These are phyloP conservation scores for Coleophora deauratella DNA, from an alignment of 2,888 invertebrate genomes.

Conservation along the genomic window DNA sequence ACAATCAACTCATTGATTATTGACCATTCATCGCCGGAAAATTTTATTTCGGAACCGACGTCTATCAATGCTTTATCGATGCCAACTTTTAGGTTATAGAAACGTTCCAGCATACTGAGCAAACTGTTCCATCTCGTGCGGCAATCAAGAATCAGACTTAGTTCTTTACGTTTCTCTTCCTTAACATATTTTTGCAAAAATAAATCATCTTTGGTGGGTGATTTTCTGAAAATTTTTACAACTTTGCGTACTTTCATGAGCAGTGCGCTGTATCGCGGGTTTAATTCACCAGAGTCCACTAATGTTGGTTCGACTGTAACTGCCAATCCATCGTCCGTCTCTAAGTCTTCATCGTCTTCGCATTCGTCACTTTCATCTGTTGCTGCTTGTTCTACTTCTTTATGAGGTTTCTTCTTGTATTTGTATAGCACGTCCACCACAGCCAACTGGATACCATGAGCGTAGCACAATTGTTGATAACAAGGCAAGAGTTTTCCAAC, in stretches of 20 bases:
- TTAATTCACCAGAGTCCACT: constrained; percentile 5
- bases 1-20: constrained; percentile 16
- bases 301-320: constrained; percentile 3
- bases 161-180: constrained; percentile 13
- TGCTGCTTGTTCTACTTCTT: constrained; percentile 6
- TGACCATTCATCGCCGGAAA: constrained; percentile 17
- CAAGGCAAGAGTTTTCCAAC: constrained; percentile 13
- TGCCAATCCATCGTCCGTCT: constrained; percentile 1
- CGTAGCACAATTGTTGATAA: constrained; percentile 15
- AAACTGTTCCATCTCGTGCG: constrained; percentile 13
- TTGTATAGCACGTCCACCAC: constrained; percentile 14
- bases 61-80: constrained; percentile 23
- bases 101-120: constrained; percentile 15
- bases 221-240: constrained; percentile 12
- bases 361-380: constrained; percentile 4
- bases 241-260: constrained; percentile 13
- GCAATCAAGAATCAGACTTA: constrained; percentile 14
- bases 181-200: constrained; percentile 15
- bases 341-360: constrained; percentile 9
- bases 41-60: constrained; percentile 17
- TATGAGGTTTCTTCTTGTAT: constrained; percentile 9
- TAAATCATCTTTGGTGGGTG: constrained; percentile 12
- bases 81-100: constrained; percentile 16
- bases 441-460: constrained; percentile 16
- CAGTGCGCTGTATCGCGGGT: constrained; percentile 7